Evolutionary conservation across 2,797 vertebrate species (phyloP), one percentile per base, ranked within the genome.

Genomic region (Odontamblyopus lacepedii): DNA sequence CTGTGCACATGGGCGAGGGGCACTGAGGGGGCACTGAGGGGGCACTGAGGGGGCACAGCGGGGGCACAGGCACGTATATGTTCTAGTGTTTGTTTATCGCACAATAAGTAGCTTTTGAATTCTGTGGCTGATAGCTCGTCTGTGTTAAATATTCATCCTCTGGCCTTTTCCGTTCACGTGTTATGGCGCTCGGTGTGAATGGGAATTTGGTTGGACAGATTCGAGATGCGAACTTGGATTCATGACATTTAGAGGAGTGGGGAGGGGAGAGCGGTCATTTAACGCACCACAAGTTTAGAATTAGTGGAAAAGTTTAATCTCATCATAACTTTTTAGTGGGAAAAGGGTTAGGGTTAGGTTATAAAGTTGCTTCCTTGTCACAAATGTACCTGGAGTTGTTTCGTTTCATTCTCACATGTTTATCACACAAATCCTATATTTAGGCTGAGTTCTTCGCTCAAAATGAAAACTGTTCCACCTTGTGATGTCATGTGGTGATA

Each of bases 141-240:
- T 77, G 57, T 77, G 76, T 83, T 89, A 89, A 88, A 91, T 92
- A 88, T 90, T 90, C 85, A 91, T 86, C 71, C 60, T 63, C 1
- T 87, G 85, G 81, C 85, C 81, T 86, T 87, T 90, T 84, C 73
- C 79, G 82, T 84, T 83, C 84, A 70, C 69, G 79, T 77, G 78
- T 77, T 79, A 64, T 67, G 68, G 56, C 69, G 77, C 44, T 60
- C 75, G 68, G 86, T 87, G 82, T 86, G 78, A 90, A 91, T 85
- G 61, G 59, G 75, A 78, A 70, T 81, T 70, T 77, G 77, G 80
- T 59, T 70, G 78, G 81, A 83, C 81, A 82, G 55, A 70, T 76
- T 64, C n/a, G 65, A 76, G 74, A 81, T 78, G 73, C 13, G 23
- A 19, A 59, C 57, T 57, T 51, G 77, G 80, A 89, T 83, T 84